Conservation (phyloP, 1,140 invertebrate species). For the Drepana arcuata region DNA sequence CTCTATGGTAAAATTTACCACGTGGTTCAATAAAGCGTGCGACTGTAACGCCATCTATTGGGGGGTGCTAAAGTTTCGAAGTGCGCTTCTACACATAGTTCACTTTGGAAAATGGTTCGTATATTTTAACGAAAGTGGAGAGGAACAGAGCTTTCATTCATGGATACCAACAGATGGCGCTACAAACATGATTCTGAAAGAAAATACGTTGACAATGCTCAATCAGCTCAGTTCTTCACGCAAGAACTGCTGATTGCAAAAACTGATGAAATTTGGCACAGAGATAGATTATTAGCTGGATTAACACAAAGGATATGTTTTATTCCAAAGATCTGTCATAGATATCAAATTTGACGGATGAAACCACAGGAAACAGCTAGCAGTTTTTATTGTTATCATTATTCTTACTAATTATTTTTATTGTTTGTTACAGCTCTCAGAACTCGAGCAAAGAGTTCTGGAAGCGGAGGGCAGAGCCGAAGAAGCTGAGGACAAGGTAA, state of each 20-base stretch:
- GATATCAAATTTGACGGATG: neutral
- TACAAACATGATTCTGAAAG: conserved; percentile 9
- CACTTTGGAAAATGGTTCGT: neutral
- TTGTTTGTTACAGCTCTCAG: conserved; percentile 87
- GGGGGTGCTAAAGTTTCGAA: conserved; percentile 24
- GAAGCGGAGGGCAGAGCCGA: conserved; percentile 91
- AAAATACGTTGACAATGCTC: neutral
- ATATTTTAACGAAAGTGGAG: too few species aligned
- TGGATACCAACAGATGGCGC: conserved; percentile 20
- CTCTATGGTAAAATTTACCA: conserved; percentile 23
- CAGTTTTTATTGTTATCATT: neutral
- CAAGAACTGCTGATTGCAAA: neutral
- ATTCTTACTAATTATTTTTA: neutral
- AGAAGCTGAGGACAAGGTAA: conserved; percentile 93
- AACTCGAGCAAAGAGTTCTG: conserved; percentile 90
- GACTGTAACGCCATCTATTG: conserved; percentile 44
- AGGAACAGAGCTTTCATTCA: too few species aligned
- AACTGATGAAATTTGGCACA: neutral
- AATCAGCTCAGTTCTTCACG: neutral
- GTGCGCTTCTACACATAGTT: conserved; percentile 1
- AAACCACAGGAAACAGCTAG: neutral
- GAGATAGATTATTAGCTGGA: neutral
- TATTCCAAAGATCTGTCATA: neutral
- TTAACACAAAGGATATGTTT: neutral
- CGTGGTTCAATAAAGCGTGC: conserved; percentile 59